These are phyloP conservation scores for Trachythela sp. DNA, from an alignment of 64 coral and sea anemone genomes.

Conservation along the genomic window DNA sequence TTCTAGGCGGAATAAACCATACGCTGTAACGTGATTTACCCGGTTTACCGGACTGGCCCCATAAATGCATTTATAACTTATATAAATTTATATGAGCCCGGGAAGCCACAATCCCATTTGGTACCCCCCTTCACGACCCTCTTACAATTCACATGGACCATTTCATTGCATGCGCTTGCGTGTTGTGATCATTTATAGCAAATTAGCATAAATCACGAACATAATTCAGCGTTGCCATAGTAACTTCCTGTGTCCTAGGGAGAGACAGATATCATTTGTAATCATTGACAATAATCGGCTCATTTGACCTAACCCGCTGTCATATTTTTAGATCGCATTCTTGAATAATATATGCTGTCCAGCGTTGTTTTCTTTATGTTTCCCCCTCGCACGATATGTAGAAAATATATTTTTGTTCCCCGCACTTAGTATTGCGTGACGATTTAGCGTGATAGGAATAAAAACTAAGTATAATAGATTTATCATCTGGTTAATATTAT, in stretches of 20 bases:
- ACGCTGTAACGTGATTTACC: too few species aligned
- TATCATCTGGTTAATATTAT: not conserved
- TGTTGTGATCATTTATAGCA: not conserved
- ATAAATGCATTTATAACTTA: too few species aligned
- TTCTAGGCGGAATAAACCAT: too few species aligned
- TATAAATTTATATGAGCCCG: too few species aligned
- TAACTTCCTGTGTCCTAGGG: not conserved
- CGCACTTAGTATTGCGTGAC: not conserved
- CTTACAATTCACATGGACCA: too few species aligned
- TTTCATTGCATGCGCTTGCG: too few species aligned
- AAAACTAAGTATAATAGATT: not conserved
- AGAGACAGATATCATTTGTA: not conserved
- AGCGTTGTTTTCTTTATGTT: not conserved
- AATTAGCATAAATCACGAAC: not conserved
- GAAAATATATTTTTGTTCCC: not conserved
- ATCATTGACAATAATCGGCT: constrained; percentile 7
- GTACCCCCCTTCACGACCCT: too few species aligned
- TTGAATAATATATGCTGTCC: not conserved
- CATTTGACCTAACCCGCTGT: not conserved
- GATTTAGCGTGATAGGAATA: not conserved
- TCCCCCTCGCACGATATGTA: not conserved
- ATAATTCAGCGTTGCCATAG: not conserved
- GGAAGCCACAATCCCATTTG: too few species aligned
- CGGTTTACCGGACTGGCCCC: too few species aligned
- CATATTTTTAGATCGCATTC: not conserved